Evolutionary conservation across 2,797 vertebrate genomes (phyloP), one percentile per base, ranked within the genome.

Genomic region (Rhabdomys pumilio): DNA sequence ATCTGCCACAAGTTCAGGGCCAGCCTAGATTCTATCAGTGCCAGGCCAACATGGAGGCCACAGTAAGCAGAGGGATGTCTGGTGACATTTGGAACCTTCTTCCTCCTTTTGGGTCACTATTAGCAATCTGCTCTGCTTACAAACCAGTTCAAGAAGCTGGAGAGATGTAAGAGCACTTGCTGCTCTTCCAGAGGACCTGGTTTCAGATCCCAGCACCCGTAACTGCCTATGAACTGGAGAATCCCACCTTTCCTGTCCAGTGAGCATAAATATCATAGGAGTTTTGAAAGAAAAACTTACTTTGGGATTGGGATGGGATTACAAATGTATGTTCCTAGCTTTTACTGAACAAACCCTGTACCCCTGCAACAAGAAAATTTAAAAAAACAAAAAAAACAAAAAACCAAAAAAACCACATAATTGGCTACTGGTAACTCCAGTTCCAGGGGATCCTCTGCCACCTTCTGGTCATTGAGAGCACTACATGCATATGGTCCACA

Each of bases 201-300:
- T 34, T 57, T 81, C 53, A n/a, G 31, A 55, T 29, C 57, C 57
- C 57, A 41, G 80, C n/a, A 44, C 24, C 8, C 24, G 10, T 26
- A 63, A 19, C 38, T 44, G 24, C 14, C 57, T 19, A 5, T 19
- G 38, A 61, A 44, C 6, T 4, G 3, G 29, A 38, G 89, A 88
- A 24, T 82, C 67, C n/a, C 31, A 55, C 61, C 59, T 84, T 59
- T 4, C 29, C 77, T 73, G 88, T 38, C 55, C 83, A 69, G 14
- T 31, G 53, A 83, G 65, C 47, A 38, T 34, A 94, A 95, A 53
- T 65, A 93, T n/a, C 34, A 90, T n/a, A 88, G 41, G 76, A 57
- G 47, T 59, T 93, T 93, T 88, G 69, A 85, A 96, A 93, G 89
- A 91, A 90, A 94, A 93, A 47, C 24, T n/a, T 65, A 34, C 53